Evolutionary conservation across 2,797 vertebrate species (phyloP).

Genomic region (Crocidura indochinensis): DNA sequence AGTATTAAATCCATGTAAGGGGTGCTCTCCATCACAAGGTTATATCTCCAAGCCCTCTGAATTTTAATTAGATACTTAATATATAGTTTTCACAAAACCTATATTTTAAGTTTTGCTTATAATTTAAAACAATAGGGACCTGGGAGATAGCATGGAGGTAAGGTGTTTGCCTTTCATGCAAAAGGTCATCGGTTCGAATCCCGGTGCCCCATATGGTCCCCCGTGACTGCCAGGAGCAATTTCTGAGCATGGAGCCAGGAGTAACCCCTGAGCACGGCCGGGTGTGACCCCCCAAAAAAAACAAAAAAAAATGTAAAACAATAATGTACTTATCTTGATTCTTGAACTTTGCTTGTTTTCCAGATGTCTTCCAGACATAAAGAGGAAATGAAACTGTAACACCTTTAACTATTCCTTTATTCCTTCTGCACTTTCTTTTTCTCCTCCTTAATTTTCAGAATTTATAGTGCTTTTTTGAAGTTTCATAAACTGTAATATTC

Average conservation of each 20-base stretch:
- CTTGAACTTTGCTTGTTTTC: conserved; percentile 55
- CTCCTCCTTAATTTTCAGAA: conserved; percentile 78
- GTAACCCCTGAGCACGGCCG: too few species aligned
- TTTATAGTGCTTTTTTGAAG: conserved; percentile 70
- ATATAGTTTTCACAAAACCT: conserved; percentile 66
- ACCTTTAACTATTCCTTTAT: conserved; percentile 67
- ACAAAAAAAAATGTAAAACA: too few species aligned
- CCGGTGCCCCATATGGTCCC: too few species aligned
- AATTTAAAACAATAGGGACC: conserved; percentile 75
- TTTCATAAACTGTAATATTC: conserved; percentile 82
- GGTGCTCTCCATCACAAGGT: too few species aligned
- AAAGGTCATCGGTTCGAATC: too few species aligned
- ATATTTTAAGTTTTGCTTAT: conserved; percentile 58
- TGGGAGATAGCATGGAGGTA: too few species aligned
- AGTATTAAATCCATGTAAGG: not conserved
- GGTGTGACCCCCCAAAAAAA: too few species aligned
- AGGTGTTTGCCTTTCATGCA: too few species aligned
- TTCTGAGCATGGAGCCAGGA: too few species aligned
- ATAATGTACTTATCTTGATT: conserved; percentile 66
- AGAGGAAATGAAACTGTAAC: conserved; percentile 71
- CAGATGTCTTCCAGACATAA: conserved; percentile 20
- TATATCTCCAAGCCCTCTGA: too few species aligned
- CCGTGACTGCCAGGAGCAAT: too few species aligned
- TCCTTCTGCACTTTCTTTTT: conserved; percentile 40
- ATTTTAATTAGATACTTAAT: conserved; percentile 38